These are phyloP conservation scores for Drosophila paracracens DNA, from an alignment of 2,888 invertebrate genomes.

Conservation along the genomic window DNA sequence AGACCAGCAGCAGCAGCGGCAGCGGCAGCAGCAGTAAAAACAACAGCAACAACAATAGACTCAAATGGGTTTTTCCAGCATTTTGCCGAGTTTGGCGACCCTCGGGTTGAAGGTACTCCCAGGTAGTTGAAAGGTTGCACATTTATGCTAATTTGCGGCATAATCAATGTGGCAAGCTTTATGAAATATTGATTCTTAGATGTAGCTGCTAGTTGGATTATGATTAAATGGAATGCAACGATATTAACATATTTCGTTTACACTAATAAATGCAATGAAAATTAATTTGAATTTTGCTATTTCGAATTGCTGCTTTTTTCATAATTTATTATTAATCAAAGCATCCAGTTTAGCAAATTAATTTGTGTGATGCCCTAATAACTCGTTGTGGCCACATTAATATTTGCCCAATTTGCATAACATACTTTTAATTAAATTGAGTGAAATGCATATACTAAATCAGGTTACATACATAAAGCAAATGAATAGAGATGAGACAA, in stretches of 20 bases:
- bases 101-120: slow-evolving; percentile 11
- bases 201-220: slow-evolving; percentile 5
- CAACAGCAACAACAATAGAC: slow-evolving; percentile 39
- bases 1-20: slow-evolving; percentile 38
- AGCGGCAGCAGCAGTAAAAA: slow-evolving; percentile 10
- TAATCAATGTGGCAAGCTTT: slow-evolving; percentile 45
- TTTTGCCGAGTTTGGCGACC: slow-evolving; percentile 42
- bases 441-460: slow-evolving; percentile 45
- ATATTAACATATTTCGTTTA: background rate
- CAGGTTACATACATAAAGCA: slow-evolving; percentile 10
- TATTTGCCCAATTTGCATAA: slow-evolving; percentile 22
- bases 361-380: slow-evolving; percentile 5
- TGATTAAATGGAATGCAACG: slow-evolving; percentile 3
- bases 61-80: slow-evolving; percentile 36
- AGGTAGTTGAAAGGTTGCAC: slow-evolving; percentile 35
- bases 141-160: slow-evolving; percentile 54
- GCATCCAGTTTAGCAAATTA: slow-evolving; percentile 19
- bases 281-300: background rate
- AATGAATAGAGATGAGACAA: slow-evolving; percentile 4
- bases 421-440: slow-evolving; percentile 45
- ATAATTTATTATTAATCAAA: slow-evolving; percentile 28
- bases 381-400: slow-evolving; percentile 23
- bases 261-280: background rate
- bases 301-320: background rate
- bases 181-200: slow-evolving; percentile 27